Evolutionary conservation across 53 echinoderm and acorn worm species (phyloP), one percentile per base, ranked within the genome.

Genomic region (Henricia sp.): DNA sequence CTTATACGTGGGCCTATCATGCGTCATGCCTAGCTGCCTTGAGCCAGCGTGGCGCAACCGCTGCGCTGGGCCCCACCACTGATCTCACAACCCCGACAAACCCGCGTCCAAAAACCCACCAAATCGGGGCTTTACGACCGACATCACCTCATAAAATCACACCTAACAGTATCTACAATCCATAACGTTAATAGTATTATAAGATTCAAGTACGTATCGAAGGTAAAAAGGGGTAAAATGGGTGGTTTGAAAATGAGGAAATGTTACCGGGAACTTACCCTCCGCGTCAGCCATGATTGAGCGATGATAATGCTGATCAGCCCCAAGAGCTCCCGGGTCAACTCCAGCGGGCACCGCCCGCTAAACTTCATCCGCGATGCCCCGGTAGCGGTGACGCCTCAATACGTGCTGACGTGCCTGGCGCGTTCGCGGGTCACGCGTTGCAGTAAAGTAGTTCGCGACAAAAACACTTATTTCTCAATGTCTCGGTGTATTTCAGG

Each of bases 271-370:
- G 71, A 39, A 85, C 85, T 72, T 42, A 85, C 85, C 85, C 51
- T 85, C 85, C 43, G 58, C 39, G 71, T 85, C 85, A 37, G 85
- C 85, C 85, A 85, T 85, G 71, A 71, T 85, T 41, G 46, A 72
- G 85, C 85, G 71, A 85, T 85, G 71, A 71, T 84, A 68, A 71
- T 71, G 71, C 72, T 71, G 62, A 71, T 72, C 71, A 72, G 71
- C 71, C 91, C 91, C 91, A 83, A 87, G 87, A 87, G 87, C 76
- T 91, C 91, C 85, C 91, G 91, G 91, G 91, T 87, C 87, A 85
- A 59, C 72, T 85, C 85, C 27, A 85, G 72, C 85, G 87, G 87
- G 87, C 87, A 83, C 91, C 91, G 89, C 89, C 83, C 63, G 89
- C 89, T 66, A 65, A 46, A 87, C 91, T 91, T 91, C 91, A 82